phyloP scores from a whole-genome alignment of 2,888 invertebrate species.

The Iselma pallidipennis region DNA sequence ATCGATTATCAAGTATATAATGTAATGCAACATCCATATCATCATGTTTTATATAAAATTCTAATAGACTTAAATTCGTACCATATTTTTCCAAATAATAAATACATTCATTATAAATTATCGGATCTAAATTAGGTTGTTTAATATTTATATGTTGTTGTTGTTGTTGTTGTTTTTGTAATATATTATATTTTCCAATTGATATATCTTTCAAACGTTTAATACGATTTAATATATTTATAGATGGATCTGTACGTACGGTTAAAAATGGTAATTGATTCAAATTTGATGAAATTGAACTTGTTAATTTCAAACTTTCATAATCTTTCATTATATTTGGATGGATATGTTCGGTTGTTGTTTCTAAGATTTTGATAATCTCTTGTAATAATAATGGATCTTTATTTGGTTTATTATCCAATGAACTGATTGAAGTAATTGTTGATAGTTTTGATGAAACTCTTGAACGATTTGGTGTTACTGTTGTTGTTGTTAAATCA shows the following conservation, averaged over 20 bases:
- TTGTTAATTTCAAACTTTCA: constrained; percentile 43
- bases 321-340: constrained; percentile 58
- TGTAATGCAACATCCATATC: constrained; percentile 70
- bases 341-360: constrained; percentile 61
- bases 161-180: not conserved
- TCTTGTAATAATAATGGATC: constrained; percentile 73
- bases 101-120: constrained; percentile 76
- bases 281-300: constrained; percentile 38
- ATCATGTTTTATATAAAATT: constrained; percentile 76
- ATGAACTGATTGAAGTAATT: constrained; percentile 35
- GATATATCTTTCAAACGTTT: constrained; percentile 55
- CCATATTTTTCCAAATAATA: constrained; percentile 84
- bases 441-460: constrained; percentile 29
- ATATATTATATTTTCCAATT: constrained; percentile 48
- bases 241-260: constrained; percentile 54
- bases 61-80: constrained; percentile 71
- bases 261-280: constrained; percentile 25
- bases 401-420: constrained; percentile 60
- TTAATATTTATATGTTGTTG: too few relatives aligned
- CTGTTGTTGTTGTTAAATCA: not conserved
- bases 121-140: constrained; percentile 55
- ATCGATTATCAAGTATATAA: constrained; percentile 70
- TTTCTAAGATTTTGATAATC: constrained; percentile 70
- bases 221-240: constrained; percentile 56
- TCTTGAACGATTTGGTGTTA: constrained; percentile 14